Base-by-base conservation (phyloP, 2,797 vertebrate species). In the Rhinogobio ventralis region DNA sequence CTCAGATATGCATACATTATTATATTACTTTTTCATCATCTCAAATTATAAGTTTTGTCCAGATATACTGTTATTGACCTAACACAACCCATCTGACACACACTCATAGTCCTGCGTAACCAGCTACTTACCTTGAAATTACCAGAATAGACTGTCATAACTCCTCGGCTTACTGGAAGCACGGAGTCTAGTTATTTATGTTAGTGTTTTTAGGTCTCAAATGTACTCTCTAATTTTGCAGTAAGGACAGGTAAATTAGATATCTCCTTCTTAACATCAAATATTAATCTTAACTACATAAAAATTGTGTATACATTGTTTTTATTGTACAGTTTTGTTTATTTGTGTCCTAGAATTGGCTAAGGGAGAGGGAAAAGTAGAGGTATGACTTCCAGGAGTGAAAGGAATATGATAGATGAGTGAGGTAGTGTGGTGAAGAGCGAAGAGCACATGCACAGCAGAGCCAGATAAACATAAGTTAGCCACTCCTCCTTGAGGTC, bases 401-500 rank as follows among this genome's bases (percentile, higher is more conserved):
- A 55, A 82, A 78, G 73, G 17, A 57, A 57, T n/a, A 71, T 51
- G 68, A 67, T 13, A 17, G 77, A 83, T 46, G 15, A 49, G 45
- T 51, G 81, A 76, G 57, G 17, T 17, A 66, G 69, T 66, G 72
- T 53, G 49, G n/a, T 7, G 62, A 64, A 45, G 55, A 77, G 55
- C 55, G 33, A 0, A 49, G 69, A 80, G 72, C 74, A 81, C 87
- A 85, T 81, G 87, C 62, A 39, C 82, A 66, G 25, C 81, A 28
- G 67, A 67, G 62, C 36, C 6, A 53, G 46, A 72, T 87, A 87
- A 90, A 90, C 87, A 86, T 19, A 85, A 83, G 45, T 23, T 84
- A 45, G 36, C 87, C 89, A 89, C 91, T 82, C 87, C 88, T 46
- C 0, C 15, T 42, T 90, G 77, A 39, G 17, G 36, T 64, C 80